Base-by-base conservation (phyloP, 2,888 invertebrate genomes). In the Drosophila infuscata region DNA sequence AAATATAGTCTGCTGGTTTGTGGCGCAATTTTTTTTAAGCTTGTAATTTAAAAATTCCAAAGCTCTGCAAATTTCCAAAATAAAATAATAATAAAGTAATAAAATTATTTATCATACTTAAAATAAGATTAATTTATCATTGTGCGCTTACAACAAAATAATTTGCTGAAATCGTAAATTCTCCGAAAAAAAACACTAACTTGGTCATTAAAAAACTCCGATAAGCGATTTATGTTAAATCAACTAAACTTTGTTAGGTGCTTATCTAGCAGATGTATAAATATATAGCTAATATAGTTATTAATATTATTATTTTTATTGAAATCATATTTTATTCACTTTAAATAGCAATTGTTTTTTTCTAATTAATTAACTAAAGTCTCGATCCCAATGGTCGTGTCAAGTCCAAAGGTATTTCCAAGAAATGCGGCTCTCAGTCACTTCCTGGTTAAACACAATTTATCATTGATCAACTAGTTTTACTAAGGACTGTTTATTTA, bases 401-500 rank as follows among this genome's bases (percentile, higher is more conserved):
- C 20, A 51, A 49, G 57, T 25, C 20, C 29, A 43, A n/a, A 12
- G 41, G n/a, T 41, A 38, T 48, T 51, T 12, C 51, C 51, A 9
- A 32, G 25, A 36, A 41, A 20, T 8, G 29, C 12, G 35, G 8
- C 49, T 20, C 30, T n/a, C 56, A 51, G 36, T 12, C 36, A 69
- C 51, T 68, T 69, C 57, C 64, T 53, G 70, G 29, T 20, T 43
- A 2, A 20, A 53, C 49, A 70, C 49, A 70, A 70, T 62, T 60
- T 46, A 43, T 59, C 62, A 59, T 17, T 35, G 51, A 38, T 65
- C 33, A 62, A 76, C 65, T 66, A 64, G 63, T 76, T 76, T 57
- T 20, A 17, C 15, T 30, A 29, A 20, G 32, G 43, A 25, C 56
- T 41, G 49, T 46, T 54, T 49, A 38, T 62, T 52, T 33, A 36